Conservation (phyloP, 2,113 vertebrate genomes). For the Labrus mixtus region DNA sequence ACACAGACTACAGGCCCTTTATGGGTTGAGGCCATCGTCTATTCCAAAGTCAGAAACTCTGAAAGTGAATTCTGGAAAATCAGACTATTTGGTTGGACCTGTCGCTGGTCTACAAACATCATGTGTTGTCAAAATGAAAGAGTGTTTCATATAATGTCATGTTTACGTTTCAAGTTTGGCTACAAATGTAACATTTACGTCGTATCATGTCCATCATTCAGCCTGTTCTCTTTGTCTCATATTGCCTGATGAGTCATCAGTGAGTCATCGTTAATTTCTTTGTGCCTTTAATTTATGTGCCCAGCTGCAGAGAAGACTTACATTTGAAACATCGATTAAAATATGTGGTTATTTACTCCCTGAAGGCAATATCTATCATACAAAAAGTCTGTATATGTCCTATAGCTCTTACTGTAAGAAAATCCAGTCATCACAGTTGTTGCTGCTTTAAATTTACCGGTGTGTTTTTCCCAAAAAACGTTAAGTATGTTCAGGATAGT, state of each 20-base stretch:
- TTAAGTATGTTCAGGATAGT: conserved; percentile 7
- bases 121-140: conserved; percentile 45
- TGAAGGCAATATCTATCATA: conserved; percentile 27
- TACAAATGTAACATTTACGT: conserved; percentile 40
- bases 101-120: conserved; percentile 34
- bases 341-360: conserved; percentile 1
- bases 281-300: conserved; percentile 86
- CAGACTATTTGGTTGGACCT: conserved; percentile 29
- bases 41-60: conserved; percentile 62
- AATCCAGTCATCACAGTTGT: conserved; percentile 12
- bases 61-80: conserved; percentile 44
- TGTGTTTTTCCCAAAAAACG: conserved; percentile 28
- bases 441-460: neutral
- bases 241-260: conserved; percentile 34
- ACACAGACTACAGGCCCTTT: conserved; percentile 63
- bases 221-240: conserved; percentile 61
- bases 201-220: conserved; percentile 30
- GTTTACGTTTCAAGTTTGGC: conserved; percentile 65
- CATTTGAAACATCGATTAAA: conserved; percentile 6
- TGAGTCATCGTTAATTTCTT: conserved; percentile 86
- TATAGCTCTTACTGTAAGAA: conserved; percentile 15
- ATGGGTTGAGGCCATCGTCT: conserved; percentile 66
- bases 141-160: conserved; percentile 61
- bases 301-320: conserved; percentile 57
- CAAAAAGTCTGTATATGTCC: conserved; percentile 21